These are phyloP conservation scores for Platyura marginata DNA, from an alignment of 1,140 invertebrate species.

Conservation along the genomic window DNA sequence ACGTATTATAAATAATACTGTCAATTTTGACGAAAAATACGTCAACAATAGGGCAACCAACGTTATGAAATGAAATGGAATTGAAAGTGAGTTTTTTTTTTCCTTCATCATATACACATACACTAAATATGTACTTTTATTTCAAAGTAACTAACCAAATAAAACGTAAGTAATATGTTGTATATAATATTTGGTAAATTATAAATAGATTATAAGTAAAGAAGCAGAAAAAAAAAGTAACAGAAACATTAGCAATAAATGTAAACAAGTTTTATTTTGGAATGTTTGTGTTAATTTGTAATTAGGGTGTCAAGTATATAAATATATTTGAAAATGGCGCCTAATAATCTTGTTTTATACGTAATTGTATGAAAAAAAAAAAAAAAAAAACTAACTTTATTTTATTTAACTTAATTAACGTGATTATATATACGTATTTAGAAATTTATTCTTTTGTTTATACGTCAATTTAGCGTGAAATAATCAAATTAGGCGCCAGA, in stretches of 20 bases:
- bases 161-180: no score
- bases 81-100: no score
- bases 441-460: neutral
- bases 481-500: slow-evolving; percentile 1
- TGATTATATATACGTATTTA: neutral
- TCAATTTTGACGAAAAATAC: no score
- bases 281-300: neutral
- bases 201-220: no score
- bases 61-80: no score
- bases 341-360: neutral
- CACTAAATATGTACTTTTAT: no score
- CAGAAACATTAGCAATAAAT: neutral
- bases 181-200: no score
- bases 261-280: neutral
- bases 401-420: no score
- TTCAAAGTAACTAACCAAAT: no score
- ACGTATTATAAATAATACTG: no score
- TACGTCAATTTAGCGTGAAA: neutral
- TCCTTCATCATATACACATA: no score
- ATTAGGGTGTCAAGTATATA: neutral
- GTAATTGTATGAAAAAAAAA: neutral
- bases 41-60: no score
- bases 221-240: neutral
- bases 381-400: neutral
- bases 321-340: neutral